Base-by-base conservation (phyloP, 1,140 invertebrate species). In the Saccostrea glomerata region DNA sequence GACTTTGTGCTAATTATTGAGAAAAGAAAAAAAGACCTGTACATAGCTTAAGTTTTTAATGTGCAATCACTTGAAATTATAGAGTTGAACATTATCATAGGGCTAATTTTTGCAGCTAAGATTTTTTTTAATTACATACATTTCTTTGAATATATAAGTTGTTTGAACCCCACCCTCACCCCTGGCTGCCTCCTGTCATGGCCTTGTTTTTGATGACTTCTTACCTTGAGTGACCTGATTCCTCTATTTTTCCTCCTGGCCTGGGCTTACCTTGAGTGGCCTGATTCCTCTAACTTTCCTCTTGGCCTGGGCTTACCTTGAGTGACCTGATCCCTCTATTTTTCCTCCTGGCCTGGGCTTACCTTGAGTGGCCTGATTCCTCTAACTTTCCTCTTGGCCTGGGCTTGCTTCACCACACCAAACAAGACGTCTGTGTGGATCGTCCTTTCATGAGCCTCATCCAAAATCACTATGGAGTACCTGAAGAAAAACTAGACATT, bases 401-500 rank as follows among this genome's bases (percentile, higher is more conserved):
- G 94, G 4, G 94, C 94, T 25, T 86, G 96, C 95, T 98, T 97
- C 17, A 97, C 96, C 93, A 98, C 96, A 88, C 97, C 97, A 96
- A 99, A 97, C 0, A 99, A 95, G 3, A 99, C 96, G 96, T 99
- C 99, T 0, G 98, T 99, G 91, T 98, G 97, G 0, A 99, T 97
- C 0, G 98, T 99, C 70, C 99, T 96, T 95, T 99, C 99, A 94
- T 99, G 99, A 82, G 98, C 98, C 95, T 99, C 99, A 95, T 99
- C 99, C 83, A 99, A 95, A 87, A 99, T 97, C 11, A 99, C 96
- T 40, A 98, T 95, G 23, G 96, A 97, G 94, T 99, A 99, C 89
- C 96, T 96, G 85, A 83, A 83, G 12, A 54, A 13, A n/a, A 23
- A 55, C 11, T 17, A 82, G 11, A 11, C 12, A 47, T 9, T 47